Conservation (phyloP, 1,140 invertebrate genomes). For the Lerema accius region DNA sequence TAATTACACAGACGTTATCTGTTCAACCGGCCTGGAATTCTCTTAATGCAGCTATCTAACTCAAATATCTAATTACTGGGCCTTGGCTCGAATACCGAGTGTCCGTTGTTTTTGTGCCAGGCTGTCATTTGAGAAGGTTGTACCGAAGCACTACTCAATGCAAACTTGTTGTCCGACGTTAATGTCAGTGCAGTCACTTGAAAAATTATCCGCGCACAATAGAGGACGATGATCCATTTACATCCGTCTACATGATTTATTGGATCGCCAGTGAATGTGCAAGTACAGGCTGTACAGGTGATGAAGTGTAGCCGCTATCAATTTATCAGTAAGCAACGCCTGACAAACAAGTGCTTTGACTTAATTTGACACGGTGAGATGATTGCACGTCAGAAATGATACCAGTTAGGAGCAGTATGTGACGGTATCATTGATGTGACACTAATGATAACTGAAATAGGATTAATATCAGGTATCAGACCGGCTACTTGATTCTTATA, state of each 20-base stretch:
- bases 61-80: slow-evolving; percentile 76
- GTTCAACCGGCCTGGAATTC: slow-evolving; percentile 47
- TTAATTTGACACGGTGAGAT: slow-evolving; percentile 4
- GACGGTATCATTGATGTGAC: too few species aligned
- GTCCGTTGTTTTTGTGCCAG: slow-evolving; percentile 73
- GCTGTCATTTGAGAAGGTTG: slow-evolving; percentile 80
- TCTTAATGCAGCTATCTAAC: slow-evolving; percentile 69
- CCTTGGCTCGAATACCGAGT: slow-evolving; percentile 78
- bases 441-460: too few species aligned
- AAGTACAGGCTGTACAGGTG: slow-evolving; percentile 5
- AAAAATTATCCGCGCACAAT: slow-evolving; percentile 42
- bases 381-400: too few species aligned
- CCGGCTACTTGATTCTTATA: too few species aligned
- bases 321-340: slow-evolving; percentile 26
- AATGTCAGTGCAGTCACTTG: slow-evolving; percentile 56
- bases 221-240: slow-evolving; percentile 32
- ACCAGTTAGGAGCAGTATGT: too few species aligned
- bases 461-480: too few species aligned
- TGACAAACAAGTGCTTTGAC: slow-evolving; percentile 23
- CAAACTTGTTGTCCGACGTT: slow-evolving; percentile 66
- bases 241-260: slow-evolving; percentile 31
- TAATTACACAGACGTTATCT: slow-evolving; percentile 54
- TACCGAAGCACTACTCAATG: slow-evolving; percentile 68
- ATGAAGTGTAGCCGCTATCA: slow-evolving; percentile 22
- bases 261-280: slow-evolving; percentile 15